A percentile compares a stretch with the other conserved stretches of the same genome.
These are phyloP conservation scores for Pantelozetes paolii DNA, from an alignment of 2,888 invertebrate genomes.

Conservation along the genomic window DNA sequence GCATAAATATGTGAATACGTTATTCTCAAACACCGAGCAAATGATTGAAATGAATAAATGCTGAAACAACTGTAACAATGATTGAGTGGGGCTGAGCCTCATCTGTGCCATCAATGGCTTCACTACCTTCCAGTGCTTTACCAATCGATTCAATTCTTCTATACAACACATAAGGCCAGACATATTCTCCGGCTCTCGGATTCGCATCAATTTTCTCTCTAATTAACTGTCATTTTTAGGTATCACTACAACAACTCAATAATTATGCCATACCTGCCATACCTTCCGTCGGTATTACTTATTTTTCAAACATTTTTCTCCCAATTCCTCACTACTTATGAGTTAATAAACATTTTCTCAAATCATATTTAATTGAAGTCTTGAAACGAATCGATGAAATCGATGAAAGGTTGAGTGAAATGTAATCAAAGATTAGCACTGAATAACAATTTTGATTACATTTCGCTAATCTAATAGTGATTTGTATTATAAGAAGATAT, in stretches of 20 bases:
- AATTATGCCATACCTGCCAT: constrained; percentile 21
- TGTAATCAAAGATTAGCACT: constrained; percentile 12
- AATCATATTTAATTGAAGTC: neutral
- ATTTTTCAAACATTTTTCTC: neutral
- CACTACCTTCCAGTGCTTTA: constrained; percentile 16
- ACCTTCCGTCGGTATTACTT: neutral
- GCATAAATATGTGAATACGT: constrained; percentile 27
- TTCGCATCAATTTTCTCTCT: constrained; percentile 36
- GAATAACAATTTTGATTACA: constrained; percentile 1
- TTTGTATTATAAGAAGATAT: neutral
- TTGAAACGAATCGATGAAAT: neutral
- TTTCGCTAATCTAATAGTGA: constrained; percentile 9
- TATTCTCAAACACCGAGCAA: neutral
- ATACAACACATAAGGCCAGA: neutral
- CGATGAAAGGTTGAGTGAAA: constrained; percentile 29
- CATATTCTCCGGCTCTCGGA: neutral
- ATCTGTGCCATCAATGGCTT: neutral
- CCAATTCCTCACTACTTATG: constrained; percentile 9
- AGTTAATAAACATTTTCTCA: neutral
- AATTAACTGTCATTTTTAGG: constrained; percentile 35
- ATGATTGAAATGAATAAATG: constrained; percentile 17
- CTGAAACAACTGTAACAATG: constrained; percentile 30
- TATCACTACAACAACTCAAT: constrained; percentile 29
- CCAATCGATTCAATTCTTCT: constrained; percentile 20
- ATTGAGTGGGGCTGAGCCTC: constrained; percentile 34